phyloP scores from a whole-genome alignment of 2,888 invertebrate genomes.

The Leptopterna dolabrata region DNA sequence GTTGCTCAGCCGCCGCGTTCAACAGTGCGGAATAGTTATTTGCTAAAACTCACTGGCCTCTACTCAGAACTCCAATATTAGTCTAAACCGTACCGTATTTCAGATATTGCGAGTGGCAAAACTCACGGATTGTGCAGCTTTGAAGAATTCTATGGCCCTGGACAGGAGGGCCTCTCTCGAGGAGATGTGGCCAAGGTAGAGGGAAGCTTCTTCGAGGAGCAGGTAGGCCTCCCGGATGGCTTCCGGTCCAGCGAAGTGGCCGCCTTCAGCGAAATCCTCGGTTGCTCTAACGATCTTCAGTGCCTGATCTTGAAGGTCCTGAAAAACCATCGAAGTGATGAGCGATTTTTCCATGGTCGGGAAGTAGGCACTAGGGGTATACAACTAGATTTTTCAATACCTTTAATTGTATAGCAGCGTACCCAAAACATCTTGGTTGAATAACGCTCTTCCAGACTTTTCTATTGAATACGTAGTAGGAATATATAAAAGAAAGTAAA shows the following conservation, averaged over 20 bases:
- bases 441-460: too few species aligned
- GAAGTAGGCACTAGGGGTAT: too few species aligned
- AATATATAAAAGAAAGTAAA: too few species aligned
- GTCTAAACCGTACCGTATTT: too few species aligned
- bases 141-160: slow-evolving; percentile 79
- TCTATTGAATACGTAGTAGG: too few species aligned
- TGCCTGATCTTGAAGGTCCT: slow-evolving; percentile 79
- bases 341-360: neutral
- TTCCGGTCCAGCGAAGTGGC: slow-evolving; percentile 78
- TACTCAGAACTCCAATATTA: too few species aligned
- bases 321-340: slow-evolving; percentile 32
- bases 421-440: too few species aligned
- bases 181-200: slow-evolving; percentile 79
- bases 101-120: neutral
- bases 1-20: too few species aligned
- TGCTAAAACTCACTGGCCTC: too few species aligned
- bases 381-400: too few species aligned
- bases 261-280: slow-evolving; percentile 78
- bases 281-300: slow-evolving; percentile 82
- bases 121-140: slow-evolving; percentile 74
- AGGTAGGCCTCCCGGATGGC: slow-evolving; percentile 76
- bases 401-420: too few species aligned
- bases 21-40: too few species aligned
- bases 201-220: slow-evolving; percentile 75
- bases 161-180: slow-evolving; percentile 76